These are phyloP conservation scores for Vanacampus margaritifer DNA, from an alignment of 2,113 vertebrate species.

Conservation along the genomic window DNA sequence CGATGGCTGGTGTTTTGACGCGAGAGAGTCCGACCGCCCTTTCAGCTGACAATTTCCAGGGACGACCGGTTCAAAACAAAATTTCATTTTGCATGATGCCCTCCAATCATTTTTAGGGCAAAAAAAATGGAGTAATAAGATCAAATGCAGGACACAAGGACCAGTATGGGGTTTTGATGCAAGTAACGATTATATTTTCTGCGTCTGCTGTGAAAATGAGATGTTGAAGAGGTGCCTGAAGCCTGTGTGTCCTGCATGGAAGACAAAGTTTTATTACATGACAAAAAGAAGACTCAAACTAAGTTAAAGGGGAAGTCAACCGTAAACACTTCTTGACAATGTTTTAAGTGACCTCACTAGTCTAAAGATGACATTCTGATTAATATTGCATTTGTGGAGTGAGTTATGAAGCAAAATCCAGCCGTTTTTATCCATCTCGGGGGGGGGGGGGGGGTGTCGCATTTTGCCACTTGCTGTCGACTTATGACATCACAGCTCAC, in stretches of 20 bases:
- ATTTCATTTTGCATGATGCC: neutral
- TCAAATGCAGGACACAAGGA: neutral
- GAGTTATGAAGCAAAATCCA: too few relatives aligned
- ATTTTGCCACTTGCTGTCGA: too few relatives aligned
- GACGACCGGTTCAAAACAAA: constrained; percentile 23
- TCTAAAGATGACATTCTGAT: too few relatives aligned
- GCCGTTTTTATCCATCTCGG: too few relatives aligned
- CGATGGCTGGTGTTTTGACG: constrained; percentile 33
- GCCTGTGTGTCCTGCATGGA: constrained; percentile 35
- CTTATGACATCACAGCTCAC: too few relatives aligned
- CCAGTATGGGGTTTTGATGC: constrained; percentile 29
- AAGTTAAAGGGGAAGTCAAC: neutral
- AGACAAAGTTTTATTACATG: constrained; percentile 2
- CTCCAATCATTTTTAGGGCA: neutral
- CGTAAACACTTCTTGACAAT: too few relatives aligned
- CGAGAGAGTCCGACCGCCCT: constrained; percentile 2
- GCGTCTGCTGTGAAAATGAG: constrained; percentile 28
- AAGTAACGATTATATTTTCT: constrained; percentile 36
- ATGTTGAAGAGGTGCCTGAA: constrained; percentile 48
- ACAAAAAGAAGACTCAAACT: neutral
- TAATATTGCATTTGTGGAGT: too few relatives aligned
- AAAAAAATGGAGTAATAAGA: neutral
- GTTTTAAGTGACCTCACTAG: too few relatives aligned
- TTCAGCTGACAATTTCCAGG: constrained; percentile 12
- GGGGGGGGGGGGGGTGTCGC: too few relatives aligned